A percentile compares a stretch with the other conserved stretches of the same genome.
Evolutionary conservation across 2,797 vertebrate species (phyloP).

Genomic region (Pygocentrus nattereri): DNA sequence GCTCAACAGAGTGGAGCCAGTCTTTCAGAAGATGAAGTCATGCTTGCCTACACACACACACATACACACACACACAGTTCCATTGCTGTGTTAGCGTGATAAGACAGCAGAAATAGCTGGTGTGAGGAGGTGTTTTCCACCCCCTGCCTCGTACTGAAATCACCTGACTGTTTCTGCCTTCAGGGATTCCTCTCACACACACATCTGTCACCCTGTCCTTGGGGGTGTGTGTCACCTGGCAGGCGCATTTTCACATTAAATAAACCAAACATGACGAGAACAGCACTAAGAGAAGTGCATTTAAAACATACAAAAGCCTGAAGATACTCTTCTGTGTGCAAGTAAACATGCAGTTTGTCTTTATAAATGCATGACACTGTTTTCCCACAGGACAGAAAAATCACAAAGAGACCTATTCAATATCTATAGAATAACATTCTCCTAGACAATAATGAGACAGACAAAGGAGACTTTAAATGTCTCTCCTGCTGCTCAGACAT

Average conservation of each 20-base stretch:
- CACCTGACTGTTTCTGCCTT: constrained; percentile 27
- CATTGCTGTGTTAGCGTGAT: constrained; percentile 4
- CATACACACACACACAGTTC: constrained; percentile 11
- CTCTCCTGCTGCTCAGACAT: too few species aligned
- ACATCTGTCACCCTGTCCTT: constrained; percentile 32
- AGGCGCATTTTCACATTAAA: constrained; percentile 15
- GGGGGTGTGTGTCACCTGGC: constrained; percentile 19
- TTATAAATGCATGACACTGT: too few species aligned
- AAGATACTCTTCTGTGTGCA: neutral
- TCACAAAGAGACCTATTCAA: too few species aligned
- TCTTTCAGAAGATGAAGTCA: constrained; percentile 24
- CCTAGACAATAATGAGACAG: too few species aligned
- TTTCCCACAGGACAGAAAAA: too few species aligned
- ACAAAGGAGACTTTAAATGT: too few species aligned
- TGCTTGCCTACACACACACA: constrained; percentile 3
- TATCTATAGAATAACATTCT: too few species aligned
- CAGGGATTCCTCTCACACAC: constrained; percentile 14
- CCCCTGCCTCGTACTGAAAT: constrained; percentile 7
- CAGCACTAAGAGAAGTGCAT: neutral
- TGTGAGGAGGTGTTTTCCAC: neutral
- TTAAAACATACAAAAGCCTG: neutral
- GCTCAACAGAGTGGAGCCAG: constrained; percentile 1
- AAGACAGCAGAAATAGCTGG: constrained; percentile 12
- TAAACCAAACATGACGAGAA: neutral
- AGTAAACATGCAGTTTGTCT: neutral